Conservation (phyloP, 2,888 invertebrate genomes). For the Microctonus brassicae region DNA sequence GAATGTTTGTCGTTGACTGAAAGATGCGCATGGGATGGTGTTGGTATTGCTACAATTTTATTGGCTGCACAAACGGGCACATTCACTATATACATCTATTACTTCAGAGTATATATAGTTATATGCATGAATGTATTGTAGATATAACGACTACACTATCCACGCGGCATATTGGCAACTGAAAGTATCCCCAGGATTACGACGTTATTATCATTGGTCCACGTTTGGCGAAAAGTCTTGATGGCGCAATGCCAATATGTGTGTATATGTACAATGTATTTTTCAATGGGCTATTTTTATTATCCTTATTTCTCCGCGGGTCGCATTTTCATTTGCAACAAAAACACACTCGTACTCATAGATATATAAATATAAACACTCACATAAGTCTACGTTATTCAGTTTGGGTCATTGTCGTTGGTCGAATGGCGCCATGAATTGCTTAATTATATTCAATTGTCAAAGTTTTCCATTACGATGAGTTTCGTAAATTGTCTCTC, state of each 20-base stretch:
- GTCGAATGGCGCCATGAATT: conserved; percentile 54
- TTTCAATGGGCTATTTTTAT: conserved; percentile 19
- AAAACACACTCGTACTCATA: background rate
- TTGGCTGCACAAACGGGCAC: conserved; percentile 48
- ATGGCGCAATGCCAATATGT: conserved; percentile 61
- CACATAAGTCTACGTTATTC: background rate
- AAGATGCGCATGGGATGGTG: too few relatives aligned
- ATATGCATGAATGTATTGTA: conserved; percentile 53
- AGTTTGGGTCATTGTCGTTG: conserved; percentile 18
- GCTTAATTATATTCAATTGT: conserved; percentile 68
- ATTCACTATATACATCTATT: conserved; percentile 2
- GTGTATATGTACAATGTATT: conserved; percentile 20
- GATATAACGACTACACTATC: conserved; percentile 52
- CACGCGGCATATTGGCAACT: conserved; percentile 66
- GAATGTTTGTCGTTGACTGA: background rate
- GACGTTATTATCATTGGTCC: conserved; percentile 58
- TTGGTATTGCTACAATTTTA: conserved; percentile 48
- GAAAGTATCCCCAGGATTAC: conserved; percentile 55
- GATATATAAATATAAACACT: background rate
- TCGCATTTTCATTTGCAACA: conserved; percentile 38
- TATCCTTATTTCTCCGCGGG: background rate
- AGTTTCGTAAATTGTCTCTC: background rate
- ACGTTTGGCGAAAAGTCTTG: conserved; percentile 54
- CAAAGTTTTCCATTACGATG: conserved; percentile 57
- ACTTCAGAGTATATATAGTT: background rate